These are phyloP conservation scores for Mus pahari DNA, from an alignment of 2,113 vertebrate species.

Conservation along the genomic window DNA sequence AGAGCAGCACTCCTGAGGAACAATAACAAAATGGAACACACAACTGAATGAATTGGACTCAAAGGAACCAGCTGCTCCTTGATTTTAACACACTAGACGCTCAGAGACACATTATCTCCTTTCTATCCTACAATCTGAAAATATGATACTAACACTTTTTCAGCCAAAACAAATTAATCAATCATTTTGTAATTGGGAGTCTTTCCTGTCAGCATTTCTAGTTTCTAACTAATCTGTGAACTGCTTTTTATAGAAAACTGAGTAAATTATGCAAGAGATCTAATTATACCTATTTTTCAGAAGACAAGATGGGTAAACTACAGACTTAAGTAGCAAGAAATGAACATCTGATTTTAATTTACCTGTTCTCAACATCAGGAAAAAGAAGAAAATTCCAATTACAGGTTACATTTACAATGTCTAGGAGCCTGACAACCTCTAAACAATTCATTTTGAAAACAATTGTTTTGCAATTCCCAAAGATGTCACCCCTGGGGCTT, in stretches of 20 bases:
- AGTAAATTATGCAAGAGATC: conserved; percentile 86
- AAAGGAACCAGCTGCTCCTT: not conserved
- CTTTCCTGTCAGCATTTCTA: conserved; percentile 77
- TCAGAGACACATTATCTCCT: conserved; percentile 15
- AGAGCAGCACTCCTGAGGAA: not conserved
- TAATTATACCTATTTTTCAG: conserved; percentile 88
- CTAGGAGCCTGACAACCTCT: conserved; percentile 61
- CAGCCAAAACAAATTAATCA: conserved; percentile 81
- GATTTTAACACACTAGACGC: not conserved
- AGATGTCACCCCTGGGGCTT: conserved; percentile 47
- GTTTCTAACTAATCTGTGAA: conserved; percentile 80
- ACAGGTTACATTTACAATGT: conserved; percentile 70
- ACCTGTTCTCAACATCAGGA: conserved; percentile 80
- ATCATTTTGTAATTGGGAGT: conserved; percentile 82
- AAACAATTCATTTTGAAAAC: conserved; percentile 73
- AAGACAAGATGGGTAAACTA: conserved; percentile 81
- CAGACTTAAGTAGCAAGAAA: conserved; percentile 81
- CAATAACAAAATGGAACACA: conserved; percentile 6
- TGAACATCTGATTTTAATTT: conserved; percentile 85
- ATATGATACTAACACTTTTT: conserved; percentile 81
- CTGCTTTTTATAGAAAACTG: conserved; percentile 82
- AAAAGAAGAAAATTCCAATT: conserved; percentile 77
- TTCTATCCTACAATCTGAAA: conserved; percentile 71
- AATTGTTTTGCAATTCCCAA: conserved; percentile 72
- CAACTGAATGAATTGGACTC: not conserved